A percentile compares a stretch with the other conserved stretches of the same genome.
These are phyloP conservation scores for Melanocharis versteri DNA, from an alignment of 2,113 vertebrate genomes.

Conservation along the genomic window DNA sequence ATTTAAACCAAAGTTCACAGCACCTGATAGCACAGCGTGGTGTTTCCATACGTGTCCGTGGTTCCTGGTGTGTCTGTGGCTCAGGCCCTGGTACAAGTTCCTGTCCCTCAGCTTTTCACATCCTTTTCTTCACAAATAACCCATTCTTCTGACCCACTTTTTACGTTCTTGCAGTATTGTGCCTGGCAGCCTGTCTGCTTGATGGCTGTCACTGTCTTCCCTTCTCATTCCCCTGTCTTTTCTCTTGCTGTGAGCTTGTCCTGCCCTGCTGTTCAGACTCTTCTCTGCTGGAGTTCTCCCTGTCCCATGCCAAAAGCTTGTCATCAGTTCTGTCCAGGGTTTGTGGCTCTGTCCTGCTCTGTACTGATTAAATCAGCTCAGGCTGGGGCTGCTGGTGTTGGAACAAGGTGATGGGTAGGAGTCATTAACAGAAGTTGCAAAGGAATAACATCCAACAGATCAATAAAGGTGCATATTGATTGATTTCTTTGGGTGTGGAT, in stretches of 20 bases:
- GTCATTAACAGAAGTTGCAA: background rate
- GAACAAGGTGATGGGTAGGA: background rate
- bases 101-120: background rate
- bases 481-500: background rate
- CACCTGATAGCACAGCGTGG: fast-evolving
- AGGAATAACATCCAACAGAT: background rate
- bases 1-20: background rate
- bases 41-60: background rate
- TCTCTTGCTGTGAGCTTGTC: background rate
- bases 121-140: background rate
- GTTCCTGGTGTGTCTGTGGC: background rate
- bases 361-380: background rate
- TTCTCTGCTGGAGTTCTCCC: background rate
- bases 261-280: background rate
- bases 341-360: background rate
- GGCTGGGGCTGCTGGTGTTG: background rate
- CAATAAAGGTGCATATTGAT: background rate
- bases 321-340: background rate
- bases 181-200: background rate
- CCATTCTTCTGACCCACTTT: background rate
- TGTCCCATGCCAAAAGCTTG: background rate
- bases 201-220: background rate
- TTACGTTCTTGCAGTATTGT: background rate
- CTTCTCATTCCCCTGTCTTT: background rate
- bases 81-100: background rate